phyloP scores from a whole-genome alignment of 2,888 invertebrate genomes.

The Patella pellucida region DNA sequence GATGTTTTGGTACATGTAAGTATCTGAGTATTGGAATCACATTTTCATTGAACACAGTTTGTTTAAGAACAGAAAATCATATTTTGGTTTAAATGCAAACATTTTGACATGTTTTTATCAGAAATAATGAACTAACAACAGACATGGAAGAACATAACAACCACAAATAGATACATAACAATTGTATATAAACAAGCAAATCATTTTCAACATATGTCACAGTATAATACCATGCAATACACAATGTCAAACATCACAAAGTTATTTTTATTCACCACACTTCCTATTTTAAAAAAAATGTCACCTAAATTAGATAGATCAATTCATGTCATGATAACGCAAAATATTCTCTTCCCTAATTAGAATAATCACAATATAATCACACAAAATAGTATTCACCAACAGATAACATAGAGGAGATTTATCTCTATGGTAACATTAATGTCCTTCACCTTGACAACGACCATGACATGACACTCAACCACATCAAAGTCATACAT shows the following conservation, averaged over 20 bases:
- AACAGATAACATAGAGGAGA: conserved; percentile 6
- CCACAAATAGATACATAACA: conserved; percentile 11
- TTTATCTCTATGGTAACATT: conserved; percentile 1
- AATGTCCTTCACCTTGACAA: conserved; percentile 11
- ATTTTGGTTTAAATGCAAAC: conserved; percentile 11
- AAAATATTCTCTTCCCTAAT: conserved; percentile 6
- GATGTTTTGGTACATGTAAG: neutral
- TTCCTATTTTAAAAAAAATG: neutral
- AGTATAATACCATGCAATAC: neutral
- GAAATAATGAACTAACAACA: conserved; percentile 8
- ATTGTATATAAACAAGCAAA: conserved; percentile 11
- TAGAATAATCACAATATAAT: neutral
- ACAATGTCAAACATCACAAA: conserved; percentile 7
- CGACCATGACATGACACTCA: neutral
- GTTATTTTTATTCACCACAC: too few species aligned
- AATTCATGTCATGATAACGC: conserved; percentile 4
- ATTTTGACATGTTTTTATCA: neutral
- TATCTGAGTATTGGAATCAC: conserved; percentile 12
- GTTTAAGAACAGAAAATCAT: conserved; percentile 5
- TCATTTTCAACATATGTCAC: neutral
- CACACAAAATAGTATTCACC: conserved; percentile 3
- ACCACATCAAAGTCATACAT: conserved; percentile 3
- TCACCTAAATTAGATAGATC: neutral
- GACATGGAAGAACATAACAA: conserved; percentile 12
- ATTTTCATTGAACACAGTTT: neutral